phyloP scores from a whole-genome alignment of 2,113 vertebrate species.

The Gadus chalcogrammus region DNA sequence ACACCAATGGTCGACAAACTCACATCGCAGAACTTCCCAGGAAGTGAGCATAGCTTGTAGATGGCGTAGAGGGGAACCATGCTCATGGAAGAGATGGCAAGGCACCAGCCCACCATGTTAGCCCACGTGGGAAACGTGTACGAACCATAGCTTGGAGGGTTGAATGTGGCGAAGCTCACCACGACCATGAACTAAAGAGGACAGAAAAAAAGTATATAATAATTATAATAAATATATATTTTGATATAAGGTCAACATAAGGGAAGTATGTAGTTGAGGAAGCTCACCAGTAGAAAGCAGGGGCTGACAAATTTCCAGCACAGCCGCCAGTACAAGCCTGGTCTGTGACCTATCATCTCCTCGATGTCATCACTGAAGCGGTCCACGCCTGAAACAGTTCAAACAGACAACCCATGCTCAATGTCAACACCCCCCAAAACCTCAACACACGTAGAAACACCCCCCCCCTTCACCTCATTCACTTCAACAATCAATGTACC shows the following conservation, averaged over 20 bases:
- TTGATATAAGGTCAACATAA: too few relatives aligned
- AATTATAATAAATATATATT: too few relatives aligned
- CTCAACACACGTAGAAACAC: neutral
- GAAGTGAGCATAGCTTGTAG: conserved; percentile 83
- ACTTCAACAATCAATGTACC: neutral
- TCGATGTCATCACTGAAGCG: conserved; percentile 88
- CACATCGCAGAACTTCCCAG: conserved; percentile 81
- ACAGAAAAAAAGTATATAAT: neutral
- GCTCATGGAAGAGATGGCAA: conserved; percentile 86
- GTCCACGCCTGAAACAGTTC: conserved; percentile 73
- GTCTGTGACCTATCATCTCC: conserved; percentile 85
- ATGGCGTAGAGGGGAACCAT: conserved; percentile 86
- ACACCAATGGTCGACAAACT: conserved; percentile 33
- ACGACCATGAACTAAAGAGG: conserved; percentile 81
- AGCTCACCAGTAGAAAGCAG: conserved; percentile 84
- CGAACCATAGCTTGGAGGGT: conserved; percentile 79
- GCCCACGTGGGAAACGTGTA: conserved; percentile 85
- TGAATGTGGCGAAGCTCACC: conserved; percentile 83
- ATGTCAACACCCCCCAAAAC: too few relatives aligned
- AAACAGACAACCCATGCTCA: conserved; percentile 17
- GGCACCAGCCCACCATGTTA: conserved; percentile 82
- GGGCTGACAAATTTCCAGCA: conserved; percentile 93
- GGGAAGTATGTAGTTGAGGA: neutral
- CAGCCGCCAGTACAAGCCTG: conserved; percentile 84
- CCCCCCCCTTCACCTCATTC: neutral